Evolutionary conservation across 2,888 invertebrate genomes (phyloP).

Genomic region (Eristalis intricaria): DNA sequence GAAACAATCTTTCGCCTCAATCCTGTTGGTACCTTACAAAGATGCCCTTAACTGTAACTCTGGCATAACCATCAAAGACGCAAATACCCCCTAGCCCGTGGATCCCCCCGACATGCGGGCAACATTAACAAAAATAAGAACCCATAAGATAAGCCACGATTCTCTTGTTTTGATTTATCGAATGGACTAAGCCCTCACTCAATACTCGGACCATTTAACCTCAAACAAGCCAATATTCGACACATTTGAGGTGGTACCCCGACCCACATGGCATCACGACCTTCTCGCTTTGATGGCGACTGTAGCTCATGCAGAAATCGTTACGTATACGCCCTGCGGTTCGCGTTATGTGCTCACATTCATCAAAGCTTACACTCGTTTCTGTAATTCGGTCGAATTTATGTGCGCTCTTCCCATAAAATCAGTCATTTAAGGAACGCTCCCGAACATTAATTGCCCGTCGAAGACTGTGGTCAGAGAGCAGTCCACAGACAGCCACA

Average conservation of each 20-base stretch:
- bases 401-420: constrained; percentile 37
- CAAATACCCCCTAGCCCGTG: too few species aligned
- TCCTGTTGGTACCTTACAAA: too few species aligned
- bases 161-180: too few species aligned
- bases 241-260: not conserved
- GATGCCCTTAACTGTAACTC: too few species aligned
- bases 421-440: constrained; percentile 14
- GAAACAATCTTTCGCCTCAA: too few species aligned
- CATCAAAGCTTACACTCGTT: not conserved
- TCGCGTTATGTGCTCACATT: not conserved
- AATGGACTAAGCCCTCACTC: not conserved
- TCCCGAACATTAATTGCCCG: constrained; percentile 13
- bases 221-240: not conserved
- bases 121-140: too few species aligned
- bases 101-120: too few species aligned
- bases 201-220: not conserved
- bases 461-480: constrained; percentile 1
- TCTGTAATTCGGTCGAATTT: constrained; percentile 33
- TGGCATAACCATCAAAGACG: too few species aligned
- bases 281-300: not conserved
- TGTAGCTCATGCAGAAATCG: not conserved
- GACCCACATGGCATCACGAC: not conserved
- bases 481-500: not conserved
- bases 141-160: too few species aligned
- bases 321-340: constrained; percentile 35